These are phyloP conservation scores for Dreissena rostriformis DNA, from an alignment of 1,140 invertebrate genomes.

Conservation along the genomic window DNA sequence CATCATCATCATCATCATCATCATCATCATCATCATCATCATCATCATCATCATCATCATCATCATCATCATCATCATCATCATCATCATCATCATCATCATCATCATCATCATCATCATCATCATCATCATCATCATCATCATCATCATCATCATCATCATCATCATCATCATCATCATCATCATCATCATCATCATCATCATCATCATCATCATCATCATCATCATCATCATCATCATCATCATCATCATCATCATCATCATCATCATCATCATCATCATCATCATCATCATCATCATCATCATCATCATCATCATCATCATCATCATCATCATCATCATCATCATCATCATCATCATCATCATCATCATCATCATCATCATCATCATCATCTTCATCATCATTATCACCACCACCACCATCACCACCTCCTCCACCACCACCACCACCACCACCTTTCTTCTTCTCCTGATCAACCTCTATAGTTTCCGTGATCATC, in stretches of 20 bases:
- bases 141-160: conserved; percentile 1
- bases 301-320: conserved; percentile 16
- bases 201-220: conserved; percentile 1
- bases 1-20: neutral
- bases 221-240: conserved; percentile 2
- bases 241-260: neutral
- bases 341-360: conserved; percentile 17
- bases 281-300: neutral
- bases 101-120: neutral
- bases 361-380: neutral
- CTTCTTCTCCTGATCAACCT: too few species aligned
- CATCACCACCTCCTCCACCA: conserved; percentile 20
- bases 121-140: conserved; percentile 8
- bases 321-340: neutral
- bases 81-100: neutral
- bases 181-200: conserved; percentile 2
- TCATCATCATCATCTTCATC: conserved; percentile 6
- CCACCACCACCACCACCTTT: too few species aligned
- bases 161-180: conserved; percentile 6
- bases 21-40: neutral
- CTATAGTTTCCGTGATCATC: too few species aligned
- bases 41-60: neutral
- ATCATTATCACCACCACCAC: neutral
- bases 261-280: neutral
- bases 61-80: neutral